phyloP scores from a whole-genome alignment of 1,140 invertebrate genomes.

The Drosophila orena region DNA sequence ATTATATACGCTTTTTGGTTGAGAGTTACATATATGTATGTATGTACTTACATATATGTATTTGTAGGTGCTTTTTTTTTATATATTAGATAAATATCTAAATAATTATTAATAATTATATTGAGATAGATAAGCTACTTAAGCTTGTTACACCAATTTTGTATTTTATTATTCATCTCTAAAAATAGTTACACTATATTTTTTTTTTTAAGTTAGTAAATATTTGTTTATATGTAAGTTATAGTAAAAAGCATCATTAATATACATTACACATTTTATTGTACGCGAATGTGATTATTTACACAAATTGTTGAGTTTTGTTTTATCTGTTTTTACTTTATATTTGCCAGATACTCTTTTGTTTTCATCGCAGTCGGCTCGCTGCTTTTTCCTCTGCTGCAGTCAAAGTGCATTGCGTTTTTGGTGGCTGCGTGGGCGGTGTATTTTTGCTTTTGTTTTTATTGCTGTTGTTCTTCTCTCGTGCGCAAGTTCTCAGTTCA shows the following conservation, averaged over 20 bases:
- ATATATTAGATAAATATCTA: no score
- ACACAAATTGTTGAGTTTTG: background rate
- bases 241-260: background rate
- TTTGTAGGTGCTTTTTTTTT: no score
- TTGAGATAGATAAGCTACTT: no score
- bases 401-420: constrained; percentile 72
- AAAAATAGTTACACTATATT: no score
- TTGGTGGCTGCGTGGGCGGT: constrained; percentile 55
- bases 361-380: constrained; percentile 18
- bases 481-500: constrained; percentile 65
- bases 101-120: no score
- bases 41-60: no score
- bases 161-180: no score
- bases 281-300: background rate
- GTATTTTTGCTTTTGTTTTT: constrained; percentile 40
- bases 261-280: background rate
- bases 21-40: no score
- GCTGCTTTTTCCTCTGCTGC: constrained; percentile 10
- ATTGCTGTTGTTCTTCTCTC: constrained; percentile 54
- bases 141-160: no score
- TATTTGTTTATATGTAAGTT: no score
- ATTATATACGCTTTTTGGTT: no score
- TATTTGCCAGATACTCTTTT: constrained; percentile 22
- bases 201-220: no score
- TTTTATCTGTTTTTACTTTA: background rate